Evolutionary conservation across 2,797 vertebrate species (phyloP).

Genomic region (Hipposideros larvatus): DNA sequence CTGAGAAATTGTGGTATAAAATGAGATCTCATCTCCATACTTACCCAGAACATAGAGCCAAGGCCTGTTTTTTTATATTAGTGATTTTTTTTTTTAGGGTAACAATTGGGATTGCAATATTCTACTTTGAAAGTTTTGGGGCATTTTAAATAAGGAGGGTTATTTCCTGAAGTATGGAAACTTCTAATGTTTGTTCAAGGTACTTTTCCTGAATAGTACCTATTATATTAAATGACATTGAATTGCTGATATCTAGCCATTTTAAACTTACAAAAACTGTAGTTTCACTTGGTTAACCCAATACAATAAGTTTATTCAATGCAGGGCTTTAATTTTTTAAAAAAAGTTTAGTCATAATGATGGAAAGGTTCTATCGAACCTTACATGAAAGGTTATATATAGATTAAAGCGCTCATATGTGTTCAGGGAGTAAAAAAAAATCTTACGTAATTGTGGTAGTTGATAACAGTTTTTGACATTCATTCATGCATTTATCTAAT

Average conservation of each 20-base stretch:
- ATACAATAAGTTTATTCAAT: neutral
- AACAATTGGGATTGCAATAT: neutral
- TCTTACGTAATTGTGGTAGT: neutral
- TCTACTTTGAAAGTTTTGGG: neutral
- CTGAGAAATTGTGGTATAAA: neutral
- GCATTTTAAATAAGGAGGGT: neutral
- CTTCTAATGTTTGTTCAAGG: neutral
- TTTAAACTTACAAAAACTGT: neutral
- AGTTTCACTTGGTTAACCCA: neutral
- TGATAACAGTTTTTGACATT: neutral
- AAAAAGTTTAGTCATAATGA: neutral
- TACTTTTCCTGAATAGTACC: neutral
- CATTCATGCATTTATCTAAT: neutral
- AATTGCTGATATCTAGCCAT: neutral
- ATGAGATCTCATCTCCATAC: neutral
- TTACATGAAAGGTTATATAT: neutral
- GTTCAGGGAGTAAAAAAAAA: conserved; percentile 15
- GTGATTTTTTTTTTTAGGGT: neutral
- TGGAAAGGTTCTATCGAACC: neutral
- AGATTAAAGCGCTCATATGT: neutral
- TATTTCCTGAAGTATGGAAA: neutral
- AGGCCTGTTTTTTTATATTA: neutral
- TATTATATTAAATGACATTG: neutral
- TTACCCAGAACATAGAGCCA: neutral
- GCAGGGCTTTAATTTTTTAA: neutral